These are phyloP conservation scores for Hedya salicella DNA, from an alignment of 2,888 invertebrate genomes.

Conservation along the genomic window DNA sequence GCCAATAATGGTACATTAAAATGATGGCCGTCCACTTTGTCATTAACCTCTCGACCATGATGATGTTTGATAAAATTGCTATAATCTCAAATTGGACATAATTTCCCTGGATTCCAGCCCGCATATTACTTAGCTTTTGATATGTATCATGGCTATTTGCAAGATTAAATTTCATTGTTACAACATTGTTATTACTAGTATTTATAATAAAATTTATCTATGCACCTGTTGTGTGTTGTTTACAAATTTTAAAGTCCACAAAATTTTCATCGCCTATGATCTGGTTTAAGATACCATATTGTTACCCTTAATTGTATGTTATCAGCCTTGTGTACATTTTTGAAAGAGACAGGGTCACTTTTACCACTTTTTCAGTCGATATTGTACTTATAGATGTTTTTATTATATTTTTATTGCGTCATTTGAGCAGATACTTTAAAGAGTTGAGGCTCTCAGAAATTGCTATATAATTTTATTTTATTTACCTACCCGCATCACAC, in stretches of 20 bases:
- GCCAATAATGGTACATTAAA: slow-evolving; percentile 36
- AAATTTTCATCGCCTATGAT: no score
- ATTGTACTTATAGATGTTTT: no score
- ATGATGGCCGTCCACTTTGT: slow-evolving; percentile 36
- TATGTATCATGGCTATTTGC: not conserved
- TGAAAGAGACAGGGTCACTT: no score
- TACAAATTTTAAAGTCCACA: no score
- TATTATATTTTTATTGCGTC: not conserved
- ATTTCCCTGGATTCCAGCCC: slow-evolving; percentile 24
- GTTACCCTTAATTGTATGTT: no score
- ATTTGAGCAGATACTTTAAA: not conserved
- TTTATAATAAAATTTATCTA: no score
- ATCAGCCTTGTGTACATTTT: no score
- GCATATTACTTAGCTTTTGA: not conserved
- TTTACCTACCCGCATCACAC: slow-evolving; percentile 54
- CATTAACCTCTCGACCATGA: slow-evolving; percentile 40
- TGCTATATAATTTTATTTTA: slow-evolving; percentile 20
- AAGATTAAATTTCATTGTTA: no score
- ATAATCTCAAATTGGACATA: slow-evolving; percentile 28
- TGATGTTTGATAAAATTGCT: slow-evolving; percentile 40
- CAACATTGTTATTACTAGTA: no score
- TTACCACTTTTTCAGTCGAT: no score
- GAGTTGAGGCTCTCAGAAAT: not conserved
- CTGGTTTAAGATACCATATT: no score
- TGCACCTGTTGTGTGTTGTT: no score